Percentiles rank a stretch among this genome's conserved stretches.
Conservation (phyloP, 92 coral and sea anemone species). For the Diadumene lineata region DNA sequence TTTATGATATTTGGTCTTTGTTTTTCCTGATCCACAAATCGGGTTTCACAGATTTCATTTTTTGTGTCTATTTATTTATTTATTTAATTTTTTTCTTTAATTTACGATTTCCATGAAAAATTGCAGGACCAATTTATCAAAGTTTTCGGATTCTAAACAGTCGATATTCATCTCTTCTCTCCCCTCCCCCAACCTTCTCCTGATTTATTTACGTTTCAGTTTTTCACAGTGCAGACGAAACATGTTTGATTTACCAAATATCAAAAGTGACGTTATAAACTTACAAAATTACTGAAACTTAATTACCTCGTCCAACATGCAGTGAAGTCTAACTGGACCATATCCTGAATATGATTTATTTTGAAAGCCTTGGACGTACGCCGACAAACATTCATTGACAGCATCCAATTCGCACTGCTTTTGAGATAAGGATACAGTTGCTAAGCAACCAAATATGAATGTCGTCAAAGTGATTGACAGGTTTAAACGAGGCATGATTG, state of each 20-base stretch:
- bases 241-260: background rate
- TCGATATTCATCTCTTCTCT: no score
- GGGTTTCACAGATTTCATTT: no score
- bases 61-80: no score
- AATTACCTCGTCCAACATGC: background rate
- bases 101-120: no score
- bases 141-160: no score
- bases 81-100: no score
- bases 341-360: background rate
- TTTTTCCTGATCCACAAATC: no score
- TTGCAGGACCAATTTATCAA: no score
- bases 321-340: background rate
- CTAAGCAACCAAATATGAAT: background rate
- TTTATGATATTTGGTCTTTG: no score
- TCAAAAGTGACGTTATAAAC: background rate
- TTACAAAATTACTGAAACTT: background rate
- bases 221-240: background rate
- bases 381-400: slow-evolving; percentile 3
- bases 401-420: background rate
- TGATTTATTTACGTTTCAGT: no score
- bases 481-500: no score
- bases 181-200: no score
- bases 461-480: background rate
- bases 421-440: background rate
- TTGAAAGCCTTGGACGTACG: slow-evolving; percentile 6